phyloP scores from a whole-genome alignment of 2,888 invertebrate genomes.

The Ennomos quercinarius region DNA sequence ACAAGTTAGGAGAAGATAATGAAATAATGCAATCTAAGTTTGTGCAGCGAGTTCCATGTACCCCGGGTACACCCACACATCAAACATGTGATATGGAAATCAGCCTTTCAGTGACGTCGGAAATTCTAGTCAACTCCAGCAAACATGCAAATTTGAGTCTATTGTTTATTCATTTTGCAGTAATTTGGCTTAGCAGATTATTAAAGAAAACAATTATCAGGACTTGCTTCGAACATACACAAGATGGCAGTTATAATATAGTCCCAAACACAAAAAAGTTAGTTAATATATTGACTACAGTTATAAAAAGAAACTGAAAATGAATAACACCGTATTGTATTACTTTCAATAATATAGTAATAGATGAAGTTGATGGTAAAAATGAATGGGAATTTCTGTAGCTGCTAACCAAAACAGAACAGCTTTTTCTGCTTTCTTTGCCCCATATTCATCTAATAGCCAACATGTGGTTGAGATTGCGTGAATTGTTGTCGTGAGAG shows the following conservation, averaged over 20 bases:
- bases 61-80: neutral
- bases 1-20: neutral
- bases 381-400: neutral
- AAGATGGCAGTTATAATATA: no score
- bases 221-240: no score
- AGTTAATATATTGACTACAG: no score
- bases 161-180: slow-evolving; percentile 13
- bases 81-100: slow-evolving; percentile 8
- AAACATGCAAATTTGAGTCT: slow-evolving; percentile 7
- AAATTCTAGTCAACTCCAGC: slow-evolving; percentile 7
- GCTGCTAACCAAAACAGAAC: neutral
- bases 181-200: slow-evolving; percentile 4
- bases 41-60: neutral
- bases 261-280: no score
- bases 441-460: slow-evolving; percentile 14
- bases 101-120: neutral
- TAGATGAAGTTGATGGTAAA: no score
- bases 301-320: no score
- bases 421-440: slow-evolving; percentile 19
- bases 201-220: no score
- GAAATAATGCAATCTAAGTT: slow-evolving; percentile 1
- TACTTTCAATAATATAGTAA: no score
- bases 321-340: no score
- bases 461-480: slow-evolving; percentile 29
- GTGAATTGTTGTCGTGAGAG: slow-evolving; percentile 49